Evolutionary conservation across 2,113 vertebrate genomes (phyloP), one percentile per base, ranked within the genome.

Genomic region (Phodopus roborovskii): DNA sequence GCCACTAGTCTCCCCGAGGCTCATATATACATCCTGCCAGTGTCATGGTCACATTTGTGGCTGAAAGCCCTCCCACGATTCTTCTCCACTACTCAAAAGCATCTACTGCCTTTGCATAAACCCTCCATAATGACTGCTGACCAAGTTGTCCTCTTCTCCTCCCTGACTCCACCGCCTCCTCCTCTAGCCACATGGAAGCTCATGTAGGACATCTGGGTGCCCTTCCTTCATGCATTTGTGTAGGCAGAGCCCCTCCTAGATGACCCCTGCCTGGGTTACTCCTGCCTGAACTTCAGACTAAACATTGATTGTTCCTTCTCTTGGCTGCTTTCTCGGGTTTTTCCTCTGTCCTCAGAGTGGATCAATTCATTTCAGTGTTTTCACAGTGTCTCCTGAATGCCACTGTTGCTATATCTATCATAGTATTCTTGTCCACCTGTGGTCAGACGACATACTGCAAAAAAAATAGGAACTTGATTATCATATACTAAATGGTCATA

Each of bases 211-310:
- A 66, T 66, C 12, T 11, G 45, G 33, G 26, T 66, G 30, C 0
- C 8, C 2, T 5, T 13, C 0, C 2, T 8, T 7, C 39, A n/a
- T n/a, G n/a, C n/a, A n/a, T 28, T 39, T 42, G 24, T 33, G 50
- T 26, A 36, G 7, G 15, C 56, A 62, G 42, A 60, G 11, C 2
- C 78, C 66, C 42, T 68, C 50, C 71, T 10, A 36, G 56, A 83
- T 19, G 0, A 7, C 4, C 36, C 3, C 77, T 79, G 12, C 28
- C n/a, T 90, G n/a, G 39, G 56, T 19, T 53, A 1, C 8, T 22
- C 1, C 42, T 42, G 68, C 16, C 83, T 48, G 4, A 2, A 28
- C 62, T 75, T 78, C 33, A 64, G 20, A 45, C 53, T 39, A 53
- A 77, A 66, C 0, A 3, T 24, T 19, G 19, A 2, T 26, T 16